phyloP scores from a whole-genome alignment of 2,888 invertebrate species.

The Alsophila aescularia region DNA sequence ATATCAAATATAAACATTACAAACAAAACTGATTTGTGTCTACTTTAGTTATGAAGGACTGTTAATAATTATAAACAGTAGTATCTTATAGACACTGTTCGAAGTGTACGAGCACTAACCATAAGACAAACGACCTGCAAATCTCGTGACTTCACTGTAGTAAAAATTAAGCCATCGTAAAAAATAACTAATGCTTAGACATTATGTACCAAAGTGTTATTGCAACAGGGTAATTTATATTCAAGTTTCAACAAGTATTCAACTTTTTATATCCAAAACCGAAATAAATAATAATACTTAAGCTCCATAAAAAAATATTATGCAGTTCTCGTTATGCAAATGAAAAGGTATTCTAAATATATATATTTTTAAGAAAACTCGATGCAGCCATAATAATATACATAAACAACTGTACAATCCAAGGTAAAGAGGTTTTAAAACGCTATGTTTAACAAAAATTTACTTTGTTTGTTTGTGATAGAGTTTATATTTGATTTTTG shows the following conservation, averaged over 20 bases:
- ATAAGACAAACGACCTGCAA: too few species aligned
- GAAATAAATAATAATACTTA: constrained; percentile 1
- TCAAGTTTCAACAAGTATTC: not conserved
- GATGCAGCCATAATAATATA: not conserved
- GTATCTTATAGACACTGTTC: too few species aligned
- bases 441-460: not conserved
- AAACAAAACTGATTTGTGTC: too few species aligned
- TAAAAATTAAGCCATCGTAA: too few species aligned
- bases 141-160: too few species aligned
- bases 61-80: too few species aligned
- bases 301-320: not conserved
- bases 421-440: not conserved
- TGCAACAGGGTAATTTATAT: too few species aligned
- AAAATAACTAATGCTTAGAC: too few species aligned
- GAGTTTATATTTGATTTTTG: constrained; percentile 14
- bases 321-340: constrained; percentile 18
- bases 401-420: constrained; percentile 6
- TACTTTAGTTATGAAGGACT: too few species aligned
- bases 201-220: too few species aligned
- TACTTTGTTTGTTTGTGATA: not conserved
- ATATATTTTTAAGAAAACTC: constrained; percentile 13
- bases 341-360: constrained; percentile 7
- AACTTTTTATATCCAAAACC: not conserved
- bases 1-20: too few species aligned
- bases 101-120: too few species aligned